Evolutionary conservation across 2,888 invertebrate genomes (phyloP).

Genomic region (Chorisops tibialis): DNA sequence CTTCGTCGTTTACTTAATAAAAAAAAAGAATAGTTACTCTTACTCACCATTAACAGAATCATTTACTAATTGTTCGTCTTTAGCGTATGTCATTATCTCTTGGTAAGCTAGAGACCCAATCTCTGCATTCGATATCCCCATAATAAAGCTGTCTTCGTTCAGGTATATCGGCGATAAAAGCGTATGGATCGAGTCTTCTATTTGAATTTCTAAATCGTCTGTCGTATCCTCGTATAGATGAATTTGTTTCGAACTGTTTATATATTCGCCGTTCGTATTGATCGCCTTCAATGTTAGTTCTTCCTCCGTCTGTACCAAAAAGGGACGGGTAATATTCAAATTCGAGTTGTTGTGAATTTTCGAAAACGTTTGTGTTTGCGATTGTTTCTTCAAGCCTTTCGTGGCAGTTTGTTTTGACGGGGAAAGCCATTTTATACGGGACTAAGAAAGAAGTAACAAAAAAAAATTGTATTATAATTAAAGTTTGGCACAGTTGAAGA

Average conservation of each 20-base stretch:
- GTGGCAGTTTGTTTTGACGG: slow-evolving; percentile 6
- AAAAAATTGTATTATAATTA: no score
- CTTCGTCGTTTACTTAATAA: neutral
- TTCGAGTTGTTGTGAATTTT: neutral
- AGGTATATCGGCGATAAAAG: neutral
- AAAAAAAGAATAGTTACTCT: no score
- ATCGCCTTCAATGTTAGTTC: slow-evolving; percentile 2
- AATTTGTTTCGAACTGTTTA: neutral
- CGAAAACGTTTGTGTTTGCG: slow-evolving; percentile 3
- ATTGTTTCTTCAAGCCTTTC: neutral
- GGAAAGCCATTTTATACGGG: slow-evolving; percentile 18
- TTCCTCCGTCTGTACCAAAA: slow-evolving; percentile 5
- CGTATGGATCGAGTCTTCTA: neutral
- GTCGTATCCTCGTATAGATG: neutral
- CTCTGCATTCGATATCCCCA: slow-evolving; percentile 12
- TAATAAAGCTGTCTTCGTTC: slow-evolving; percentile 6
- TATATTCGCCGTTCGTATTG: slow-evolving; percentile 6
- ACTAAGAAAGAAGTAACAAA: neutral
- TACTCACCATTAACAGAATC: slow-evolving; percentile 13
- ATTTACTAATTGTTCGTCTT: neutral
- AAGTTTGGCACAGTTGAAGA: no score
- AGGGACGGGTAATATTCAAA: neutral
- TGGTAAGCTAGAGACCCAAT: slow-evolving; percentile 13
- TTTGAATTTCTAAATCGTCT: neutral
- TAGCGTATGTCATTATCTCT: slow-evolving; percentile 8